These are phyloP conservation scores for Zosterops borbonicus DNA, from an alignment of 2,113 vertebrate species.

Conservation along the genomic window DNA sequence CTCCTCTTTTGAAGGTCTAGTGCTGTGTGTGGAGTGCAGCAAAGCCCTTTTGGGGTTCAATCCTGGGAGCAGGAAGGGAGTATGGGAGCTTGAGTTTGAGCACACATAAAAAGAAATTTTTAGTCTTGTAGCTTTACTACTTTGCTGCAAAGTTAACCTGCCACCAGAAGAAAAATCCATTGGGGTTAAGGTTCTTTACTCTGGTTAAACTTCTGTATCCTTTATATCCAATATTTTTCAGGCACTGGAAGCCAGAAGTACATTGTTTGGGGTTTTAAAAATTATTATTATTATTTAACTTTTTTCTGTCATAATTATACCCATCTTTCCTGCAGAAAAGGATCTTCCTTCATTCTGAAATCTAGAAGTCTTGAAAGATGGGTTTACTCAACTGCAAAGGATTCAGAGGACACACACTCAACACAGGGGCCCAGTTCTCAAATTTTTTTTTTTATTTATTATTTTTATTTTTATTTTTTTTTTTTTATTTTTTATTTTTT, in stretches of 20 bases:
- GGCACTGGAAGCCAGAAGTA: not conserved
- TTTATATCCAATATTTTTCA: not conserved
- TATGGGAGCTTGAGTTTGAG: not conserved
- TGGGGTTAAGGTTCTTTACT: not conserved
- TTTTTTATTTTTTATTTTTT: not conserved
- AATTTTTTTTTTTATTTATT: not conserved
- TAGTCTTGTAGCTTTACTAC: not conserved
- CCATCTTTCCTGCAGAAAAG: not conserved
- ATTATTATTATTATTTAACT: not conserved
- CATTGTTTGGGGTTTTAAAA: not conserved
- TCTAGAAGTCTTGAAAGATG: not conserved
- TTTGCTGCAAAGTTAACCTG: not conserved
- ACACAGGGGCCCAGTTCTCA: not conserved
- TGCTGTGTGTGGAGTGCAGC: not conserved
- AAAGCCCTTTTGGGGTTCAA: not conserved
- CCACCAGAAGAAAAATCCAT: not conserved
- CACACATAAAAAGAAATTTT: not conserved
- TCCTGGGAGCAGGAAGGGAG: not conserved
- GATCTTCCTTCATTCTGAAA: not conserved
- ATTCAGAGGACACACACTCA: not conserved
- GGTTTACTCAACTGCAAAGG: not conserved
- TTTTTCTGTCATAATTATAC: not conserved
- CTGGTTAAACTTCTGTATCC: not conserved
- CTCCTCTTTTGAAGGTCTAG: not conserved
- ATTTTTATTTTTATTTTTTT: not conserved